Conservation (phyloP, 2,888 invertebrate species). For the Spilarctia lutea region DNA sequence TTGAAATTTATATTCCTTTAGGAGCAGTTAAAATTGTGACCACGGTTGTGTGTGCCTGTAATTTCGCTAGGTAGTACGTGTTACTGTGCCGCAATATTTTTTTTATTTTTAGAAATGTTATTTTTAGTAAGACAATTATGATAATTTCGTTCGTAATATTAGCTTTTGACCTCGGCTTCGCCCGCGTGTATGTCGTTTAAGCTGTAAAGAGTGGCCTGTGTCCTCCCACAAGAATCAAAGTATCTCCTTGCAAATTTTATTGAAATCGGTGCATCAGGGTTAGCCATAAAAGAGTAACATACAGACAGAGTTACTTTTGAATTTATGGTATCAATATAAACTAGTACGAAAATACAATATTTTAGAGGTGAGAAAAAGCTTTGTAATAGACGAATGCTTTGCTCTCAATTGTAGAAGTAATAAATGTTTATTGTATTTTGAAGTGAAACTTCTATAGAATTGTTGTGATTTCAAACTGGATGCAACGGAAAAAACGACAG, state of each 20-base stretch:
- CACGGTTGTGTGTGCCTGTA: slow-evolving; percentile 31
- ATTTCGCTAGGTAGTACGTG: slow-evolving; percentile 42
- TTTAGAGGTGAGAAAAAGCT: not conserved
- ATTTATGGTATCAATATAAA: too few relatives aligned
- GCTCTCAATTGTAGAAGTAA: not conserved
- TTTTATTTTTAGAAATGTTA: slow-evolving; percentile 8
- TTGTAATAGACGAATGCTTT: not conserved
- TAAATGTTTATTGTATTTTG: not conserved
- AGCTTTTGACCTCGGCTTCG: too few relatives aligned
- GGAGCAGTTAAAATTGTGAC: slow-evolving; percentile 66
- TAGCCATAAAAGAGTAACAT: too few relatives aligned
- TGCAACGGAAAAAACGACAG: too few relatives aligned
- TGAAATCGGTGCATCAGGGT: too few relatives aligned
- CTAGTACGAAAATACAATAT: not conserved
- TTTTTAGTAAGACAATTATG: not conserved
- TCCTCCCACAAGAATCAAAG: too few relatives aligned
- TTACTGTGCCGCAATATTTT: slow-evolving; percentile 18
- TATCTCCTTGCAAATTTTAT: too few relatives aligned
- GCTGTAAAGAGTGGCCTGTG: too few relatives aligned
- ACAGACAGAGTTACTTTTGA: too few relatives aligned
- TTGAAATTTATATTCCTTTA: slow-evolving; percentile 77
- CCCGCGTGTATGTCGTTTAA: too few relatives aligned
- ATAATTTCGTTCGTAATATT: not conserved
- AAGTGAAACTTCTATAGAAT: too few relatives aligned
- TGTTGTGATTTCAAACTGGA: too few relatives aligned